Conservation (phyloP, 2,797 vertebrate species). For the Poecilia picta region DNA sequence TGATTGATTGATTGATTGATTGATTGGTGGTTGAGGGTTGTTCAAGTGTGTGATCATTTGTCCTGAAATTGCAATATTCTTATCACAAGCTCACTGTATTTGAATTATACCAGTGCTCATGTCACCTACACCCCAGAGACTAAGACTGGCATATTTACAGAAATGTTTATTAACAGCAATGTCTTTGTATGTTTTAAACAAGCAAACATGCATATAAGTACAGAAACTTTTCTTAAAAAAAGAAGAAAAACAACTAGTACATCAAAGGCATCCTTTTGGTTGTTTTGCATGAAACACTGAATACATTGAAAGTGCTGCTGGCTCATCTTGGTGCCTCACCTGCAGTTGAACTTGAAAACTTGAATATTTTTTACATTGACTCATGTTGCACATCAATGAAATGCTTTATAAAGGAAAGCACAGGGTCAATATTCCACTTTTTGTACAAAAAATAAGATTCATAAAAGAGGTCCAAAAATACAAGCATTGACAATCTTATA, state of each 20-base stretch:
- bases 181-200: background rate
- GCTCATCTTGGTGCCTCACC: background rate
- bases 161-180: no score
- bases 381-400: background rate
- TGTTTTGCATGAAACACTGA: background rate
- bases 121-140: no score
- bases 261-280: background rate
- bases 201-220: background rate
- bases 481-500: conserved; percentile 8
- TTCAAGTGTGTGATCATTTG: no score
- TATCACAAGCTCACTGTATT: no score
- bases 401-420: background rate
- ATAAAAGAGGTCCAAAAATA: background rate
- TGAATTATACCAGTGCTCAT: no score
- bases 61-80: no score
- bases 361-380: background rate
- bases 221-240: background rate
- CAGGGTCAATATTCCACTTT: background rate
- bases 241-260: background rate
- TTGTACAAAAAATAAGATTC: background rate
- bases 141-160: no score
- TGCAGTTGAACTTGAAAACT: background rate
- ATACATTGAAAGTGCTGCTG: background rate
- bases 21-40: no score
- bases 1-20: no score